Percentiles rank a stretch among this genome's conserved stretches.
phyloP scores from a whole-genome alignment of 2,797 vertebrate species.

The Arrhamphus sclerolepis region DNA sequence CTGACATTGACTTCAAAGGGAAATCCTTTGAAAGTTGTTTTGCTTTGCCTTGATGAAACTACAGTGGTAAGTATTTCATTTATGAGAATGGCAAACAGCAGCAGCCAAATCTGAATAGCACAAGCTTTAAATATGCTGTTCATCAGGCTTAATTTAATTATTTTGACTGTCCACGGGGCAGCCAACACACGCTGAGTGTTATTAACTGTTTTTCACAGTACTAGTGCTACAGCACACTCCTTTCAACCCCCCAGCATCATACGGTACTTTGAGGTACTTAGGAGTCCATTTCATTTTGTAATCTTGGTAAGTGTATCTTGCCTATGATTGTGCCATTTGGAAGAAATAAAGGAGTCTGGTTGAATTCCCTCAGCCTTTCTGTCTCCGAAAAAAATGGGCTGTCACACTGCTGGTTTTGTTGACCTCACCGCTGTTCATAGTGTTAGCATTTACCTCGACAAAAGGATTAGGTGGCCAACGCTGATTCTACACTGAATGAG shows the following conservation, averaged over 20 bases:
- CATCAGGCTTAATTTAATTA: conserved; percentile 41
- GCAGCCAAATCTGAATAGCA: conserved; percentile 38
- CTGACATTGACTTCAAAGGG: conserved; percentile 13
- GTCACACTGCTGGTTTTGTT: conserved; percentile 38
- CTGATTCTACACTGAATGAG: conserved; percentile 60
- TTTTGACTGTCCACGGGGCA: conserved; percentile 53
- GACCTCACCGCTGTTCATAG: conserved; percentile 36
- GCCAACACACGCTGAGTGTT: conserved; percentile 49
- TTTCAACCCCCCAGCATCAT: conserved; percentile 64
- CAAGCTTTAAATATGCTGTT: conserved; percentile 35
- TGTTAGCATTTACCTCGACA: conserved; percentile 56
- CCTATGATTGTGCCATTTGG: conserved; percentile 63
- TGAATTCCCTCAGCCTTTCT: conserved; percentile 40
- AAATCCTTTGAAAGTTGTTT: conserved; percentile 39
- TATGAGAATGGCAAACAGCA: background rate
- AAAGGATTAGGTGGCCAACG: conserved; percentile 58
- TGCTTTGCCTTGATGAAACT: conserved; percentile 38
- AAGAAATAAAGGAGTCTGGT: conserved; percentile 61
- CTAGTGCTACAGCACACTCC: conserved; percentile 26
- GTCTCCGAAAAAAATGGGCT: conserved; percentile 19
- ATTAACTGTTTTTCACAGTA: conserved; percentile 50
- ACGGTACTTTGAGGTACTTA: conserved; percentile 78
- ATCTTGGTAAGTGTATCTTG: conserved; percentile 81
- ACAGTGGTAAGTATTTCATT: conserved; percentile 12
- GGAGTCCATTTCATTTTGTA: conserved; percentile 84